These are phyloP conservation scores for Reticulitermes lucifugus DNA, from an alignment of 2,888 invertebrate species.

Conservation along the genomic window DNA sequence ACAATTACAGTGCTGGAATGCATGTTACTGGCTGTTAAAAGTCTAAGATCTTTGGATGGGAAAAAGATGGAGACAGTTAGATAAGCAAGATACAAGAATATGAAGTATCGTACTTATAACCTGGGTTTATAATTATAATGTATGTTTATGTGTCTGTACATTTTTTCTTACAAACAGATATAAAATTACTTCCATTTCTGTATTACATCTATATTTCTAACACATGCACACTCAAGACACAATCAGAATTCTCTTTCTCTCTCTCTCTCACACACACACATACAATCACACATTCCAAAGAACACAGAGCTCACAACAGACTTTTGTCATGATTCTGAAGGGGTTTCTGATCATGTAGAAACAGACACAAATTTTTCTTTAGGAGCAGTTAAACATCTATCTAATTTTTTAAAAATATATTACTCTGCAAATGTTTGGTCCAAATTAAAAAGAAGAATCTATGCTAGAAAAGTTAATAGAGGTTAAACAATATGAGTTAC, in stretches of 20 bases:
- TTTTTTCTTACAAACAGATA: conserved; percentile 52
- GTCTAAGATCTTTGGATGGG: too few relatives aligned
- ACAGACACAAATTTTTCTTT: not conserved
- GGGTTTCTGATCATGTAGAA: not conserved
- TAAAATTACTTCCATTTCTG: conserved; percentile 50
- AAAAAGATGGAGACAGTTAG: not conserved
- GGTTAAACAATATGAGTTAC: not conserved
- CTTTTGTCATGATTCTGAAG: not conserved
- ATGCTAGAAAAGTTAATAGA: not conserved
- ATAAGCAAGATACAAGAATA: not conserved
- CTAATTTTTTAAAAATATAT: not conserved
- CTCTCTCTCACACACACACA: not conserved
- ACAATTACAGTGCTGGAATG: too few relatives aligned
- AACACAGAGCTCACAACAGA: conserved; percentile 27
- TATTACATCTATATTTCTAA: conserved; percentile 5
- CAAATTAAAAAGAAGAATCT: conserved; percentile 20
- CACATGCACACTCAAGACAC: conserved; percentile 10
- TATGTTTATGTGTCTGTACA: conserved; percentile 51
- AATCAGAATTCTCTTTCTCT: not conserved
- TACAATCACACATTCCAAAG: not conserved
- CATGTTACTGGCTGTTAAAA: too few relatives aligned
- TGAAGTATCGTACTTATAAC: conserved; percentile 10
- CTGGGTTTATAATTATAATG: conserved; percentile 39
- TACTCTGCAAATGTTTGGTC: not conserved
- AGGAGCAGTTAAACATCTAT: not conserved